These are phyloP conservation scores for Pomacea maculata DNA, from an alignment of 1,140 invertebrate species.

Conservation along the genomic window DNA sequence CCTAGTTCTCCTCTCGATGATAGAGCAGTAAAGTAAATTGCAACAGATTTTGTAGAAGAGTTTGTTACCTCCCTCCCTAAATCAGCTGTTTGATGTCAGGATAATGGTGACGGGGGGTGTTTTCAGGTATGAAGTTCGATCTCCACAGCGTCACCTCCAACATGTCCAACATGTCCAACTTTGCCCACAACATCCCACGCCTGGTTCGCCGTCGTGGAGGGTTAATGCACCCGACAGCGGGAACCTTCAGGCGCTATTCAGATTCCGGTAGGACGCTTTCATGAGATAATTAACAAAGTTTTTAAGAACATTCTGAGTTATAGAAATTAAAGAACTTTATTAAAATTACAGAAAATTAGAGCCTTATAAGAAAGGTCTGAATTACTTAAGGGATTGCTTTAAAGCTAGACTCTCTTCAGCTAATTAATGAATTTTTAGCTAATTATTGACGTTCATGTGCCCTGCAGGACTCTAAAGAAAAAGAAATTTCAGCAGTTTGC, in stretches of 20 bases:
- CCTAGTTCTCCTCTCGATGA: no score
- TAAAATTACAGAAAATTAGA: neutral
- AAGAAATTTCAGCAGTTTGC: no score
- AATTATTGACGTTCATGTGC: no score
- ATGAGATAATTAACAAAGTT: neutral
- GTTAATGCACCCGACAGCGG: constrained; percentile 48
- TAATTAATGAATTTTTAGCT: no score
- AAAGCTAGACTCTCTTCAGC: no score
- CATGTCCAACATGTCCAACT: constrained; percentile 73
- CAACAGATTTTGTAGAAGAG: no score
- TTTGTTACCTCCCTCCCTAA: neutral
- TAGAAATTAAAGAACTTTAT: neutral
- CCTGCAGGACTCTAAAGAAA: no score
- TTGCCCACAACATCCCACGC: constrained; percentile 87
- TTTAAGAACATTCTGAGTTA: neutral
- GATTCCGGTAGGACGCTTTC: constrained; percentile 50
- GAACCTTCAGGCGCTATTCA: constrained; percentile 52
- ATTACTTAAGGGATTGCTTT: no score
- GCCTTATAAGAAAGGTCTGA: no score
- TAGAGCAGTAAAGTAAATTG: no score
- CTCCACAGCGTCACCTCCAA: constrained; percentile 78
- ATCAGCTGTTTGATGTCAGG: neutral
- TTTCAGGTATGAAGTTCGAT: constrained; percentile 79
- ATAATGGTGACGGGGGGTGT: neutral
- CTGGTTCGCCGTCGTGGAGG: constrained; percentile 83